Evolutionary conservation across 2,888 invertebrate species (phyloP), one percentile per base, ranked within the genome.

Genomic region (Trachelus troglodyta): DNA sequence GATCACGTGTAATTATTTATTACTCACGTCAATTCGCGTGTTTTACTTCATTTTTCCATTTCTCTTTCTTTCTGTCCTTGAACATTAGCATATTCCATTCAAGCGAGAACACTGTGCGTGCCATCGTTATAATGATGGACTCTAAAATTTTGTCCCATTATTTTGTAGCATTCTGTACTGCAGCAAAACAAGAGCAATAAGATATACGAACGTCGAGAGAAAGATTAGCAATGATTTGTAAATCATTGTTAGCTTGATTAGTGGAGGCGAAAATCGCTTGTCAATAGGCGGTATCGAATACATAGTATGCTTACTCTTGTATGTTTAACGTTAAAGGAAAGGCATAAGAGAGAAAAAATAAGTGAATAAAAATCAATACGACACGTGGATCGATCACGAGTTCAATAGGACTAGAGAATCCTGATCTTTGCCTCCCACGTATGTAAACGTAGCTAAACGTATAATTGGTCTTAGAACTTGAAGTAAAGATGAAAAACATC

Each of bases 401-500:
- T 15, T 40, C 40, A 15, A 40, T 40, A 15, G 15, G 40, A 40
- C 40, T 40, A 40, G 0, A 40, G 40, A 40, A 40, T 40, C 40
- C 40, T 40, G 40, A 30, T 30, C 33, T 30, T 69, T 33, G 33
- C 69, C 69, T 33, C 69, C 33, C 69, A 33, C 30, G 69, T 69
- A 69, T 2, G 30, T 69, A 69, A 69, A 69, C 69, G 69, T 73
- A 75, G 34, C 75, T 73, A 31, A 68, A 73, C 69, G 37, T 69
- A 68, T 37, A 30, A 23, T 40, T 69, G 76, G 35, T 15, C 73
- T 73, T 76, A 75, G 34, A 35, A 56, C 68, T 73, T 76, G 37
- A 40, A 69, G 71, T 76, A 56, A 75, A 76, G 75, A 78, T 78
- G 69, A 78, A 69, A 75, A 76, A 71, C 75, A 73, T 78, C 73